Conservation (phyloP, 2,888 invertebrate species). For the Zygothrica quintamaculata region DNA sequence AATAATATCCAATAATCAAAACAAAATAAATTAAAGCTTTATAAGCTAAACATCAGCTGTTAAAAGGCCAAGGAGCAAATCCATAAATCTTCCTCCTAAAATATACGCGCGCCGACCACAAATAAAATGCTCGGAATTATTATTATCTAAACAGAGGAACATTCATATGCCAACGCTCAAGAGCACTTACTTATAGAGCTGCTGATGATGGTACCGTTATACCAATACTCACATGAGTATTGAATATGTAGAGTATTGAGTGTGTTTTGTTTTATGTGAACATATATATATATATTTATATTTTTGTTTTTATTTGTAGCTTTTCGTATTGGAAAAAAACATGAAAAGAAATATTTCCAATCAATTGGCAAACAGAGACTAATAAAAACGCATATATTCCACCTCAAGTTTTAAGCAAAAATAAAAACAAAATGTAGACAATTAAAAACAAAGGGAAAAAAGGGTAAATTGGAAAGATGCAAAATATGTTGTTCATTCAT, state of each 20-base stretch:
- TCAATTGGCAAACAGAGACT: conserved; percentile 75
- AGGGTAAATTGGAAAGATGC: too few species aligned
- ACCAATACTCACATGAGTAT: not conserved
- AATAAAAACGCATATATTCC: conserved; percentile 69
- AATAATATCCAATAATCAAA: conserved; percentile 69
- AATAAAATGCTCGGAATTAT: conserved; percentile 70
- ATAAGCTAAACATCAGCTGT: conserved; percentile 69
- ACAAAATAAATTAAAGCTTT: conserved; percentile 75
- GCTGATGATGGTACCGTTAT: not conserved
- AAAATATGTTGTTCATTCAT: conserved; percentile 78
- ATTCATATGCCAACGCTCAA: conserved; percentile 62
- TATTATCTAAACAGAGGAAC: conserved; percentile 68
- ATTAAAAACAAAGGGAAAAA: conserved; percentile 52
- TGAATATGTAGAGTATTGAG: not conserved
- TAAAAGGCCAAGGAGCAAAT: conserved; percentile 45
- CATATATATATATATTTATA: conserved; percentile 39
- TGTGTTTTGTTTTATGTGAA: not conserved
- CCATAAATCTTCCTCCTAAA: conserved; percentile 61
- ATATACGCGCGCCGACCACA: conserved; percentile 33
- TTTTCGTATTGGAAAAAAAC: conserved; percentile 60
- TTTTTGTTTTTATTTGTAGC: conserved; percentile 52
- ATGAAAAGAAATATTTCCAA: conserved; percentile 80
- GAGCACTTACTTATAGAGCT: conserved; percentile 56
- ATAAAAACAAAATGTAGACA: too few species aligned
- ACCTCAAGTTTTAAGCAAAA: conserved; percentile 13